Conservation (phyloP, 1,140 invertebrate genomes). For the Caenorhabditis tropicalis region DNA sequence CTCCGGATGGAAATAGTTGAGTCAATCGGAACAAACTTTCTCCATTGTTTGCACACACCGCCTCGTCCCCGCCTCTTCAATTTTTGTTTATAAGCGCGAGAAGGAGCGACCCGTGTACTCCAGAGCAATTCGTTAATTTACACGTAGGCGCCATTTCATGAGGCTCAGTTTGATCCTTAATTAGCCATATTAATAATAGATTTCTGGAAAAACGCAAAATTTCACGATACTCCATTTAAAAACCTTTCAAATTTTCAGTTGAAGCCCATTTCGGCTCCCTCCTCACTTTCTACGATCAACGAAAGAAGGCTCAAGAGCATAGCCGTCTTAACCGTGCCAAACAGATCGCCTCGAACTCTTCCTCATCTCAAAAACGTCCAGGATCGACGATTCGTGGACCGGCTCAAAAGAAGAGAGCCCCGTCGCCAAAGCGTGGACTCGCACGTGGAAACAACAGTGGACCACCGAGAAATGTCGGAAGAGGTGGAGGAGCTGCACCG, state of each 20-base stretch:
- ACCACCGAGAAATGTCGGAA: not conserved
- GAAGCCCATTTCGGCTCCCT: slow-evolving; percentile 47
- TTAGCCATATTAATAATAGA: too few species aligned
- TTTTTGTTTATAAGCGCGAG: not conserved
- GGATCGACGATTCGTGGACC: slow-evolving; percentile 22
- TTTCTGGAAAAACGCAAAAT: not conserved
- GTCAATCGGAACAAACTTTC: slow-evolving; percentile 27
- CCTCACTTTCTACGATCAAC: slow-evolving; percentile 39
- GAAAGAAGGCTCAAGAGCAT: not conserved
- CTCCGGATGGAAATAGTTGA: not conserved
- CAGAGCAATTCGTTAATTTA: not conserved
- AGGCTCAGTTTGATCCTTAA: too few species aligned
- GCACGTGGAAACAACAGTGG: not conserved
- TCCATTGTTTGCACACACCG: not conserved
- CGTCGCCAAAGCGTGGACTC: not conserved
- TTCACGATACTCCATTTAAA: too few species aligned
- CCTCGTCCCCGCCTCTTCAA: not conserved
- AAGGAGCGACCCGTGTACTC: not conserved
- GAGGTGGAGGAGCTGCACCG: not conserved
- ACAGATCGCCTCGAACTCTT: not conserved
- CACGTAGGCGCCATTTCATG: too few species aligned
- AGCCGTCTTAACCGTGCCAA: not conserved
- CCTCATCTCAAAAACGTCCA: not conserved
- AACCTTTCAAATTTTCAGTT: slow-evolving; percentile 33
- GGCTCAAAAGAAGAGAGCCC: not conserved